Conservation (phyloP, 2,797 vertebrate species). For the Psittacula derbiana region DNA sequence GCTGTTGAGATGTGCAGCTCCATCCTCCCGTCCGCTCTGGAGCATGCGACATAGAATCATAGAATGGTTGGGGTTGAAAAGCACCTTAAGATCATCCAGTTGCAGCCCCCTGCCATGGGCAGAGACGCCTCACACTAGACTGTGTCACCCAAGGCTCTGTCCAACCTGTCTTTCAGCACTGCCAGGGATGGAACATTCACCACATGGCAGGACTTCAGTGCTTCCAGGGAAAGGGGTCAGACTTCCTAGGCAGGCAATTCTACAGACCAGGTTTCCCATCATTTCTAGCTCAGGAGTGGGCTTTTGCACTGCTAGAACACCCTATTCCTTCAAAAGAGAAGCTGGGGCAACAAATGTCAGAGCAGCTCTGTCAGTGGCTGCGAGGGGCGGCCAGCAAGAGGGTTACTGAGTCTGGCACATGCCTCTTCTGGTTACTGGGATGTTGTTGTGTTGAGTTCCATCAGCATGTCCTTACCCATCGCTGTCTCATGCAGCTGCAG, state of each 20-base stretch:
- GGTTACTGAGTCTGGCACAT: not conserved
- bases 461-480: not conserved
- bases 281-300: not conserved
- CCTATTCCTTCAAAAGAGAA: not conserved
- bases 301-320: not conserved
- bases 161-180: not conserved
- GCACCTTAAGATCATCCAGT: not conserved
- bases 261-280: not conserved
- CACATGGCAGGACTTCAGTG: too few relatives aligned
- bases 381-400: fast-evolving
- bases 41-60: not conserved
- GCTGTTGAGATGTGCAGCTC: not conserved
- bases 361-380: not conserved
- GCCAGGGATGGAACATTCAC: not conserved
- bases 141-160: not conserved
- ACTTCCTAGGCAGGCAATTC: not conserved
- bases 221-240: not conserved
- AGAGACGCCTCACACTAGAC: not conserved
- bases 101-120: not conserved
- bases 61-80: not conserved
- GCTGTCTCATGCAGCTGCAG: not conserved
- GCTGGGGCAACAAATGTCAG: not conserved
- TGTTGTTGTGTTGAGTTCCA: not conserved
- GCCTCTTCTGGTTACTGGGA: not conserved
- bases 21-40: not conserved